These are phyloP conservation scores for Venusia cambrica DNA, from an alignment of 2,888 invertebrate genomes.

Conservation along the genomic window DNA sequence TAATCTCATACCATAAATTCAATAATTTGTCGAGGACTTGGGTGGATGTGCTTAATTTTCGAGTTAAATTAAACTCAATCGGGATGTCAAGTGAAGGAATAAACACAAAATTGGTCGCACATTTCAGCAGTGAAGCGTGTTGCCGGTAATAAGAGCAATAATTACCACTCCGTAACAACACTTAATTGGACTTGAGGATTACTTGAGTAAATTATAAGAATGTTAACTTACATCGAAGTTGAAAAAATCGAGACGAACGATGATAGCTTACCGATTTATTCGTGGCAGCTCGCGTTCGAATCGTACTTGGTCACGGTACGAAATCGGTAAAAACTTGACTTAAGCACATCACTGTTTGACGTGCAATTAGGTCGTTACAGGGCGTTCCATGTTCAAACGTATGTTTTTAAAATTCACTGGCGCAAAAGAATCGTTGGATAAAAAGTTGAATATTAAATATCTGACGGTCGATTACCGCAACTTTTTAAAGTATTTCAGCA, in stretches of 20 bases:
- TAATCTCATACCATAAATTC: slow-evolving; percentile 4
- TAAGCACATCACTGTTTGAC: slow-evolving; percentile 35
- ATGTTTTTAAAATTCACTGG: slow-evolving; percentile 26
- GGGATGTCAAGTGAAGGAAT: slow-evolving; percentile 16
- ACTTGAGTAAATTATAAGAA: slow-evolving; percentile 59
- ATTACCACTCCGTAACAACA: slow-evolving; percentile 57
- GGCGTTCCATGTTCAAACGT: slow-evolving; percentile 25
- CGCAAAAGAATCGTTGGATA: slow-evolving; percentile 19
- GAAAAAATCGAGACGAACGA: slow-evolving; percentile 53
- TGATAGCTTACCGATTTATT: slow-evolving; percentile 57
- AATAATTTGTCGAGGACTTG: slow-evolving; percentile 6
- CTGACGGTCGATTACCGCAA: slow-evolving; percentile 2
- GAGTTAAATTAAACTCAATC: slow-evolving; percentile 13
- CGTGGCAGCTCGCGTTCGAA: slow-evolving; percentile 34
- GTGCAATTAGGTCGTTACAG: slow-evolving; percentile 31
- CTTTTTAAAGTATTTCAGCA: slow-evolving; percentile 1
- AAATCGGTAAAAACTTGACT: slow-evolving; percentile 26
- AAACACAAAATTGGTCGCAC: slow-evolving; percentile 28
- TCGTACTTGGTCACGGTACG: slow-evolving; percentile 36
- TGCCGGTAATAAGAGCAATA: slow-evolving; percentile 55
- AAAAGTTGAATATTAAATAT: slow-evolving; percentile 27
- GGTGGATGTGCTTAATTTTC: slow-evolving; percentile 3
- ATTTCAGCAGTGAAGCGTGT: slow-evolving; percentile 57
- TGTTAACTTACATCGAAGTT: slow-evolving; percentile 46
- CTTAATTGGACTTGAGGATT: slow-evolving; percentile 67